These are phyloP conservation scores for Diachrysia chrysitis DNA, from an alignment of 2,888 invertebrate genomes.

Conservation along the genomic window DNA sequence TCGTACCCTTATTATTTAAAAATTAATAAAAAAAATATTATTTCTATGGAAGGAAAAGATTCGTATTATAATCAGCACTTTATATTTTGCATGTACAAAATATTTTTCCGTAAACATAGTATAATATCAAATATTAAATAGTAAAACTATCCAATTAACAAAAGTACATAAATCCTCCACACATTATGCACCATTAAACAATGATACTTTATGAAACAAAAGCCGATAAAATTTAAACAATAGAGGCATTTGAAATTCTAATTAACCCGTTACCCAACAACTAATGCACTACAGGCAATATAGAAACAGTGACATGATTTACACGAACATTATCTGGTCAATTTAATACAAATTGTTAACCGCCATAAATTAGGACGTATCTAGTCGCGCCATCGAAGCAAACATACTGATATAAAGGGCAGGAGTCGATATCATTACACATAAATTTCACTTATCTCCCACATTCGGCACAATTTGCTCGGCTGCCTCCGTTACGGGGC, in stretches of 20 bases:
- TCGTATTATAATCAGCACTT: too few relatives aligned
- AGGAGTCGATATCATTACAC: slow-evolving; percentile 83
- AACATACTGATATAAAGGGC: slow-evolving; percentile 81
- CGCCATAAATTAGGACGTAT: slow-evolving; percentile 76
- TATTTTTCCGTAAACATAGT: not conserved
- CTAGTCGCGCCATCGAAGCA: slow-evolving; percentile 77
- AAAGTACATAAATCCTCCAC: slow-evolving; percentile 21
- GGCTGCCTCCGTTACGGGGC: slow-evolving; percentile 60
- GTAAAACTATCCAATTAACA: slow-evolving; percentile 17
- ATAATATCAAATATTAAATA: slow-evolving; percentile 1
- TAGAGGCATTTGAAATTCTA: slow-evolving; percentile 58
- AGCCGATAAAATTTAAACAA: slow-evolving; percentile 52
- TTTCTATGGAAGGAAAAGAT: too few relatives aligned
- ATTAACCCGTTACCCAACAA: slow-evolving; percentile 48
- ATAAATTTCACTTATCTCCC: slow-evolving; percentile 84
- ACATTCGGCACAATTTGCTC: slow-evolving; percentile 81
- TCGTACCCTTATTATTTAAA: not conserved
- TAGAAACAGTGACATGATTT: slow-evolving; percentile 59
- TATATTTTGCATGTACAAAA: too few relatives aligned
- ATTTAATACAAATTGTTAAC: slow-evolving; percentile 76
- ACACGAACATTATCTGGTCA: slow-evolving; percentile 70
- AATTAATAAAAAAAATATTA: not conserved
- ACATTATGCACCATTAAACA: slow-evolving; percentile 39
- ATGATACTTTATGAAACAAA: slow-evolving; percentile 45
- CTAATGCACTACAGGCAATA: slow-evolving; percentile 37